Evolutionary conservation across 2,797 vertebrate genomes (phyloP).

Genomic region (Menidia menidia): DNA sequence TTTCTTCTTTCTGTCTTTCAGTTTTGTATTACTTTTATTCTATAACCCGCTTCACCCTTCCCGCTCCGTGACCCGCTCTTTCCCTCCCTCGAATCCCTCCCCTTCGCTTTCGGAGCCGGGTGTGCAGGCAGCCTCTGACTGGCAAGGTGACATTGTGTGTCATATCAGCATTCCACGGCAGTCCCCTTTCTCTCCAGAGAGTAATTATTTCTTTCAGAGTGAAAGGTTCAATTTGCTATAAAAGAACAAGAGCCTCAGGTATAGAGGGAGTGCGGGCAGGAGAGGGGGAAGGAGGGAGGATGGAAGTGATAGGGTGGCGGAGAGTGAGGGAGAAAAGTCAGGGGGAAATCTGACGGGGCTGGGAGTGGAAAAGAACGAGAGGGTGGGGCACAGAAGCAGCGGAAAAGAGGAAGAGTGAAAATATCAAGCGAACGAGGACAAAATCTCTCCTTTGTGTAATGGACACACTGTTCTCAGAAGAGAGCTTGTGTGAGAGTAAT

Average conservation of each 20-base stretch:
- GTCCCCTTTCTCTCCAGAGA: constrained; percentile 89
- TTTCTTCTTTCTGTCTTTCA: constrained; percentile 41
- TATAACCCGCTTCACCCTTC: constrained; percentile 55
- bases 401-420: constrained; percentile 32
- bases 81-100: constrained; percentile 26
- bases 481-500: constrained; percentile 42
- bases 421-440: constrained; percentile 57
- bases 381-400: constrained; percentile 49
- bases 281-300: constrained; percentile 59
- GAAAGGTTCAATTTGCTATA: constrained; percentile 93
- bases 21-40: constrained; percentile 63
- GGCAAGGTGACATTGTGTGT: constrained; percentile 96
- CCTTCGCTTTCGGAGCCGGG: constrained; percentile 54
- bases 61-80: constrained; percentile 55
- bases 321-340: constrained; percentile 41
- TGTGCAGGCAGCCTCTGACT: constrained; percentile 82
- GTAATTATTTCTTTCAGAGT: constrained; percentile 92
- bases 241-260: constrained; percentile 91
- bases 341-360: constrained; percentile 44
- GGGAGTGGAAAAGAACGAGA: constrained; percentile 52
- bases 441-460: constrained; percentile 69
- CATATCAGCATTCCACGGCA: constrained; percentile 89
- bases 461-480: constrained; percentile 74
- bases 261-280: constrained; percentile 72
- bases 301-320: constrained; percentile 73